These are phyloP conservation scores for Julus scanicus DNA, from an alignment of 2,888 invertebrate species.

Conservation along the genomic window DNA sequence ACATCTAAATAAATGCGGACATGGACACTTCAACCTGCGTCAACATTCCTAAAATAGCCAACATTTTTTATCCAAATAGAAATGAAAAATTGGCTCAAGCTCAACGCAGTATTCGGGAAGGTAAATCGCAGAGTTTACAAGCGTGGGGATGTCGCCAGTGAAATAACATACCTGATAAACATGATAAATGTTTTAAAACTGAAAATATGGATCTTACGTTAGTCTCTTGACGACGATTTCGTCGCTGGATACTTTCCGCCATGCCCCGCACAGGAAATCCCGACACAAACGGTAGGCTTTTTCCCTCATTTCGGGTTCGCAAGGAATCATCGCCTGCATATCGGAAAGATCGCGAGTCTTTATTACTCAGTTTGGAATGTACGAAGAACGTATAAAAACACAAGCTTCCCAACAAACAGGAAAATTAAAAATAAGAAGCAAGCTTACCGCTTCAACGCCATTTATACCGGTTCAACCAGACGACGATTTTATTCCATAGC, in stretches of 20 bases:
- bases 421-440: constrained; percentile 19
- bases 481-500: constrained; percentile 7
- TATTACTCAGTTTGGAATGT: background rate
- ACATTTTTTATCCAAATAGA: background rate
- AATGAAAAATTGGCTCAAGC: background rate
- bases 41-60: constrained; percentile 22
- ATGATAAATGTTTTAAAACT: too few species aligned
- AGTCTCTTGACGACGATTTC: constrained; percentile 84
- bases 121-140: background rate
- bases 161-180: too few species aligned
- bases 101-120: background rate
- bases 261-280: constrained; percentile 88
- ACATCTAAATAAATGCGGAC: background rate
- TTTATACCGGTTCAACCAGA: constrained; percentile 45
- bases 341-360: background rate
- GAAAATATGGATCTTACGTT: constrained; percentile 72
- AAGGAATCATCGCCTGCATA: constrained; percentile 56
- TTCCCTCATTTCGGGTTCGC: constrained; percentile 77
- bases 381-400: constrained; percentile 26
- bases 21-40: background rate
- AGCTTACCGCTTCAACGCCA: constrained; percentile 41
- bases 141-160: background rate
- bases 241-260: constrained; percentile 83
- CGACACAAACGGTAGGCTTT: constrained; percentile 86
- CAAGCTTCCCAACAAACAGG: background rate